These are phyloP conservation scores for Hypotaenidia philippensis DNA, from an alignment of 2,797 vertebrate genomes.

Conservation along the genomic window DNA sequence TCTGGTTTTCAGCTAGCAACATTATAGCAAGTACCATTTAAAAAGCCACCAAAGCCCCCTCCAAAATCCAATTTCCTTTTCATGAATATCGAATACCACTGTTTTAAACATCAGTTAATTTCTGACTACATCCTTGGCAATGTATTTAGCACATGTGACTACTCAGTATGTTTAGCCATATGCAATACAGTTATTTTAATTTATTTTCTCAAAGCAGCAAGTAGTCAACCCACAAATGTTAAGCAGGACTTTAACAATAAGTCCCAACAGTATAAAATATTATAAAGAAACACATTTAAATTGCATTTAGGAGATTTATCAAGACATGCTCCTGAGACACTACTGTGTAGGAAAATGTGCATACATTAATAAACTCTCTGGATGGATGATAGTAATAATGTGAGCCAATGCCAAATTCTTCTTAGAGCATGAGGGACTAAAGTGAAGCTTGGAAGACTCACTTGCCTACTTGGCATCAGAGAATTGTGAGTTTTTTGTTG, in stretches of 20 bases:
- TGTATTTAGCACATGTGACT: not conserved
- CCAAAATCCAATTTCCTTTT: not conserved
- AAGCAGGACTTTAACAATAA: not conserved
- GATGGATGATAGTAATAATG: constrained; percentile 57
- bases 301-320: constrained; percentile 26
- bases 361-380: constrained; percentile 57
- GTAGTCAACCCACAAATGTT: not conserved
- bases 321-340: constrained; percentile 19
- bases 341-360: constrained; percentile 34
- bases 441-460: constrained; percentile 59
- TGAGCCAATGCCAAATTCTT: constrained; percentile 58
- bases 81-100: not conserved
- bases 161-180: not conserved
- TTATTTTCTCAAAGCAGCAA: not conserved
- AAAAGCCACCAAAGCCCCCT: not conserved
- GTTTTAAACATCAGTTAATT: not conserved
- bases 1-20: not conserved
- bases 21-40: not conserved
- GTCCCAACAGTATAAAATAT: not conserved
- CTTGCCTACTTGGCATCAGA: constrained; percentile 64
- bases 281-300: constrained; percentile 2
- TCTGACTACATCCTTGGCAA: not conserved
- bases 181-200: not conserved
- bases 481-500: constrained; percentile 45
- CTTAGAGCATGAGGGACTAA: constrained; percentile 60